These are phyloP conservation scores for Zaprionus camerounensis DNA, from an alignment of 1,140 invertebrate genomes.

Conservation along the genomic window DNA sequence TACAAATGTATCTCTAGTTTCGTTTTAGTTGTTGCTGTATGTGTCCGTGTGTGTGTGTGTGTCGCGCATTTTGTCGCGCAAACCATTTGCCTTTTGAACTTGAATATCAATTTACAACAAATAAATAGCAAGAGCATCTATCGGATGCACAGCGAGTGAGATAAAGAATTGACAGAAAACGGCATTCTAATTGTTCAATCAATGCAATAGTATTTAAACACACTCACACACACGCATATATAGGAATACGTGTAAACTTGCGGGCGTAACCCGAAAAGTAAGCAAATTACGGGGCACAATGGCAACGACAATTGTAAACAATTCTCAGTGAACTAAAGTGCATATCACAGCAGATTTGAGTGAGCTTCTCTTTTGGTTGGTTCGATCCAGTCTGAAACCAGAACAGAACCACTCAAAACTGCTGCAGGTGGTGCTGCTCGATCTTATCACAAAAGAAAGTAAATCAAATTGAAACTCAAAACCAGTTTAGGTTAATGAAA, in stretches of 20 bases:
- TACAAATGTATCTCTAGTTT: constrained; percentile 61
- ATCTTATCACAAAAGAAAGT: constrained; percentile 12
- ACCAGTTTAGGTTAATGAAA: constrained; percentile 1
- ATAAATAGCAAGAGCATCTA: constrained; percentile 39
- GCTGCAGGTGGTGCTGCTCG: constrained; percentile 8
- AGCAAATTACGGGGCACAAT: constrained; percentile 59
- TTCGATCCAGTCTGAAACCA: constrained; percentile 63
- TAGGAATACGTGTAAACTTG: constrained; percentile 52
- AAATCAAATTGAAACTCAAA: background rate
- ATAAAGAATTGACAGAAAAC: constrained; percentile 62
- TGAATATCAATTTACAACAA: constrained; percentile 82
- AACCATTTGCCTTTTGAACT: constrained; percentile 81
- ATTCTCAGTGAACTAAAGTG: constrained; percentile 47
- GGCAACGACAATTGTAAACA: constrained; percentile 58
- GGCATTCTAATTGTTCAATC: constrained; percentile 76
- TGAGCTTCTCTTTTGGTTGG: constrained; percentile 33
- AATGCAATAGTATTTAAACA: constrained; percentile 71
- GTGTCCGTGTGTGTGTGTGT: constrained; percentile 11
- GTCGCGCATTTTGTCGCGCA: constrained; percentile 72
- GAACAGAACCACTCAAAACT: constrained; percentile 22
- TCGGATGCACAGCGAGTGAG: constrained; percentile 31
- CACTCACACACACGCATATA: background rate
- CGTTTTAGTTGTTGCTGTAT: constrained; percentile 14
- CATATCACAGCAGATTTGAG: constrained; percentile 57
- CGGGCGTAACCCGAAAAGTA: constrained; percentile 60